These are phyloP conservation scores for Ormyrus labotus DNA, from an alignment of 2,888 invertebrate genomes.

Conservation along the genomic window DNA sequence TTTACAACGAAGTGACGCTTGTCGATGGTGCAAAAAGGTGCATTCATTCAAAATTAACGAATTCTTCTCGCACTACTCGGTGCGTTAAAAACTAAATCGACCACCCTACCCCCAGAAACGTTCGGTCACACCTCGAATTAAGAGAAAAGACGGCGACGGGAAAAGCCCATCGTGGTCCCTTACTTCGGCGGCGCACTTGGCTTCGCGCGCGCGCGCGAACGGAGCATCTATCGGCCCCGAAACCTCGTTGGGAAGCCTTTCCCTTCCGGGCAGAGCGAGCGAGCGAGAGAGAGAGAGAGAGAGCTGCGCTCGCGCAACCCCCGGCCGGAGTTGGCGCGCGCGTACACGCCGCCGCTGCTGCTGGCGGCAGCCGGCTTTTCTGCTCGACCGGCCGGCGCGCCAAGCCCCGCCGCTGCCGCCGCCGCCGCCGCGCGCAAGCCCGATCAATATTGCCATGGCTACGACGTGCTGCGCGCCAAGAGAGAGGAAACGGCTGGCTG, in stretches of 20 bases:
- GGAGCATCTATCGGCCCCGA: slow-evolving; percentile 52
- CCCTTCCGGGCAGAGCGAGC: not conserved
- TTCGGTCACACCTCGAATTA: no score
- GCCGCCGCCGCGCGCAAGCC: slow-evolving; percentile 14
- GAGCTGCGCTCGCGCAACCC: not conserved
- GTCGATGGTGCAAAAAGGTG: no score
- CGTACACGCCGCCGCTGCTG: not conserved
- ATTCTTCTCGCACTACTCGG: no score
- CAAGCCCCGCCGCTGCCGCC: slow-evolving; percentile 49
- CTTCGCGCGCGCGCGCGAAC: not conserved
- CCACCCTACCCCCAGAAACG: no score
- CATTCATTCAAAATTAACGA: no score
- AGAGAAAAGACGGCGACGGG: no score
- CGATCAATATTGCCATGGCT: slow-evolving; percentile 74
- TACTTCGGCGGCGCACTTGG: not conserved
- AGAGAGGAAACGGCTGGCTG: slow-evolving; percentile 17
- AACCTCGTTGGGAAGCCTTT: slow-evolving; percentile 59
- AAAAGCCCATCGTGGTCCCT: no score
- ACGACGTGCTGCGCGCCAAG: slow-evolving; percentile 58
- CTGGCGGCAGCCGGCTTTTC: slow-evolving; percentile 58
- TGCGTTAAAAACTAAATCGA: no score
- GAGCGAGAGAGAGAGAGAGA: no score
- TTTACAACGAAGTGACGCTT: no score
- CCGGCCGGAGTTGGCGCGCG: slow-evolving; percentile 4
- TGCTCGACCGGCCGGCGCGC: slow-evolving; percentile 54